phyloP scores from a whole-genome alignment of 2,888 invertebrate species.

The Habrosyne pyritoides region DNA sequence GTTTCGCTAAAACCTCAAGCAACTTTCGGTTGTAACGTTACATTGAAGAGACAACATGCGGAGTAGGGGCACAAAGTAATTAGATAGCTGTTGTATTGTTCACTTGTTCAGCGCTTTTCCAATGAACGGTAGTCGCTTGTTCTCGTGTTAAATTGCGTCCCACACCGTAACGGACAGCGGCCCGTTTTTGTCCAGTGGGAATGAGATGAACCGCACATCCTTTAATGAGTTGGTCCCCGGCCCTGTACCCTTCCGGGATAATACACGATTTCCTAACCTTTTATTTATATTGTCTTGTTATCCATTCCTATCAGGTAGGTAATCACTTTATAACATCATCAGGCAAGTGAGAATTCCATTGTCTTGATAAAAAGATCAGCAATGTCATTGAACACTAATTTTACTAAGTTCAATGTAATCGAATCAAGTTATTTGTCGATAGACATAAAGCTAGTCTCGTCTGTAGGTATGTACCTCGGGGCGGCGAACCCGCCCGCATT shows the following conservation, averaged over 20 bases:
- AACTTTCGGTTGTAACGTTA: conserved; percentile 64
- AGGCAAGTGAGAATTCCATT: no score
- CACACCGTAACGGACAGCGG: conserved; percentile 72
- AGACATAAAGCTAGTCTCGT: conserved; percentile 59
- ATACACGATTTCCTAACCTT: no score
- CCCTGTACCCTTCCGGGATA: no score
- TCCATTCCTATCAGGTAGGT: no score
- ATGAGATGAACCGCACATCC: conserved; percentile 69
- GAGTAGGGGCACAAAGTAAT: conserved; percentile 69
- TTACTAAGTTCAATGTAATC: conserved; percentile 41
- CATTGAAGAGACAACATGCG: conserved; percentile 58
- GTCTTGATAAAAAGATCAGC: not conserved
- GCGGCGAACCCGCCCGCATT: conserved; percentile 47
- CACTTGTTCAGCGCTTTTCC: conserved; percentile 76
- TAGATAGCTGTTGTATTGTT: conserved; percentile 74
- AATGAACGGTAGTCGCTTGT: conserved; percentile 61
- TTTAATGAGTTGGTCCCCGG: conserved; percentile 64
- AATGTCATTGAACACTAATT: conserved; percentile 20
- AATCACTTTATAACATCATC: no score
- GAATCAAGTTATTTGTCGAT: conserved; percentile 47
- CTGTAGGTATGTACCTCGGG: conserved; percentile 46
- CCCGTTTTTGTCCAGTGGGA: conserved; percentile 69
- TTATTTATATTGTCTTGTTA: no score
- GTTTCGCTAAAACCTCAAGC: conserved; percentile 69
- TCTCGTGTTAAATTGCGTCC: conserved; percentile 75